Percentiles rank a stretch among this genome's conserved stretches.
phyloP scores from a whole-genome alignment of 2,797 vertebrate species.

The Lagorchestes hirsutus region DNA sequence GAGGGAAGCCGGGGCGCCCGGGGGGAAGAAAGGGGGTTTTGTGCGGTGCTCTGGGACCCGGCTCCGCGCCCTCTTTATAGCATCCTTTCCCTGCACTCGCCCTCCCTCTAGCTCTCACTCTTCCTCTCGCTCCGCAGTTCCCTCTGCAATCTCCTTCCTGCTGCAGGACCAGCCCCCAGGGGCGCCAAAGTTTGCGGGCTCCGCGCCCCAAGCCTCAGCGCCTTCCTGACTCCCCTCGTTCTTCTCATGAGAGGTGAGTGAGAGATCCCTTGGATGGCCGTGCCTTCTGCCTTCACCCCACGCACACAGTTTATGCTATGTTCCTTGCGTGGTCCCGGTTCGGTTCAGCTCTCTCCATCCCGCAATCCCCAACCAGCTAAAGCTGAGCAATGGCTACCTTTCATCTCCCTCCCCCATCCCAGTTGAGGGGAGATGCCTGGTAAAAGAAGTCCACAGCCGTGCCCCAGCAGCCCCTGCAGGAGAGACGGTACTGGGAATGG shows the following conservation, averaged over 20 bases:
- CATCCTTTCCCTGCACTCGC: slow-evolving; percentile 59
- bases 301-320: neutral
- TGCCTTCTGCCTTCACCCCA: neutral
- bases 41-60: slow-evolving; percentile 64
- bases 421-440: neutral
- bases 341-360: neutral
- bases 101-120: neutral
- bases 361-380: neutral
- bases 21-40: slow-evolving; percentile 78
- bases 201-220: slow-evolving; percentile 1
- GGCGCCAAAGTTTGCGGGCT: slow-evolving; percentile 46
- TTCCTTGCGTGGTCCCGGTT: neutral
- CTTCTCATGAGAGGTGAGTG: slow-evolving; percentile 65
- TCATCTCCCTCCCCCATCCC: neutral
- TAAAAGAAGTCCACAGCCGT: neutral
- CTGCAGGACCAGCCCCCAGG: slow-evolving; percentile 52
- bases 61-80: slow-evolving; percentile 71
- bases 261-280: neutral
- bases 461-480: neutral
- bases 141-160: slow-evolving; percentile 70
- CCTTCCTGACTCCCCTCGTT: neutral
- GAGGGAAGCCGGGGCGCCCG: slow-evolving; percentile 53
- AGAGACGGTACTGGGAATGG: neutral
- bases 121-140: slow-evolving; percentile 48
- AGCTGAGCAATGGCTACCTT: neutral